phyloP scores from a whole-genome alignment of 53 echinoderm and acorn worm genomes.

The Zoroaster sp. region DNA sequence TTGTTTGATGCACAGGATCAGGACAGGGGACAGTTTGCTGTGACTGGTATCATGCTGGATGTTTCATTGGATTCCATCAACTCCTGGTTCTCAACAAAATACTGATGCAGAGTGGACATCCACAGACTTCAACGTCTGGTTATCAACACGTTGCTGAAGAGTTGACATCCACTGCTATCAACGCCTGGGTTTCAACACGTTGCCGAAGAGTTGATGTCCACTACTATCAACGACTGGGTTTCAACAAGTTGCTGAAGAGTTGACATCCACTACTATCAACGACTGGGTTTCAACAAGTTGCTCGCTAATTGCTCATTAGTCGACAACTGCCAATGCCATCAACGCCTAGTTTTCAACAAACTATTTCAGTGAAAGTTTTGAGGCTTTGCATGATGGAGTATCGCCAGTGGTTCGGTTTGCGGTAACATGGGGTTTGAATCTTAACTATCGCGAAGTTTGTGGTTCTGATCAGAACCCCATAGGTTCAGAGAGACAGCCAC shows the following conservation, averaged over 20 bases:
- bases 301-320: no score
- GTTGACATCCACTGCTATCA: neutral
- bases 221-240: neutral
- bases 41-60: conserved; percentile 35
- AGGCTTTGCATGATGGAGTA: no score
- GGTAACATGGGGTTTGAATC: no score
- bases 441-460: no score
- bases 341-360: neutral
- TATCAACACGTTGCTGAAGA: neutral
- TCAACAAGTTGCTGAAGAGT: neutral
- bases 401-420: no score
- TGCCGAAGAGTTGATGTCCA: conserved; percentile 9
- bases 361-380: no score
- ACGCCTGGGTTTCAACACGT: neutral
- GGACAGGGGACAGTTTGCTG: conserved; percentile 25
- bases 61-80: conserved; percentile 63
- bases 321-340: neutral
- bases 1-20: neutral
- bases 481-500: no score
- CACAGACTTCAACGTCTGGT: neutral
- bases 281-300: neutral
- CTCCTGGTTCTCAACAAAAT: conserved; percentile 64
- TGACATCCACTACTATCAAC: neutral
- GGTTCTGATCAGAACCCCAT: no score
- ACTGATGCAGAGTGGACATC: conserved; percentile 46